Evolutionary conservation across 2,888 invertebrate genomes (phyloP), one percentile per base, ranked within the genome.

Genomic region (Eulithis testata): DNA sequence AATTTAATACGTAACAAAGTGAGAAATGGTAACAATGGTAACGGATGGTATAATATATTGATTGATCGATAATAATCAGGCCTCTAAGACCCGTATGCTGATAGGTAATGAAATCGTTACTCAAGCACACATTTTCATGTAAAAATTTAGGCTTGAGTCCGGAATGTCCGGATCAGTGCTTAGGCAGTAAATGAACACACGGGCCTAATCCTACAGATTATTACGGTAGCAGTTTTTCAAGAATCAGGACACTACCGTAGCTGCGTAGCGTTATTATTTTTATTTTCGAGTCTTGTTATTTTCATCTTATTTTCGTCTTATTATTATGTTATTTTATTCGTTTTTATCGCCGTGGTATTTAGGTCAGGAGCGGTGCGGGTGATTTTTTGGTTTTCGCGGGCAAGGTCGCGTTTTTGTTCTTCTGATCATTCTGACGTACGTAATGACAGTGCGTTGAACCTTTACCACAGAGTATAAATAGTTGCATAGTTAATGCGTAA

Each of bases 251-350:
- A 12, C 87, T 86, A 91, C 92, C 87, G 92, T 92, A 91, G 91
- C 90, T 80, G 91, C 87, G 92, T 92, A 91, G 91, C 90, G 80
- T 91, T 90, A 91, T 91, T 91, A 91, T 89, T 92, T 90, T 91
- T 91, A 88, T 91, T 91, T 90, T 88, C 76, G 74, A 59, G 77
- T 79, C 79, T 81, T 78, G 78, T 82, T 82, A 79, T 86, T 86
- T 87, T 88, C 53, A 53, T 53, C 82, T 88, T 88, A 86, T 90
- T 88, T 88, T 89, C 88, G 86, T 79, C 83, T 88, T 89, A 85
- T 89, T 89, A 87, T 86, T 85, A 78, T 81, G 81, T 86, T 86
- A 85, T 87, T 89, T 89, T 86, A 84, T 86, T 85, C 82, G 81
- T 88, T 89, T 85, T 88, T 85, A 87, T 82, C 82, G 83, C 82